phyloP scores from a whole-genome alignment of 35 echinoderm and acorn worm species.

The Apostichopus californicus region DNA sequence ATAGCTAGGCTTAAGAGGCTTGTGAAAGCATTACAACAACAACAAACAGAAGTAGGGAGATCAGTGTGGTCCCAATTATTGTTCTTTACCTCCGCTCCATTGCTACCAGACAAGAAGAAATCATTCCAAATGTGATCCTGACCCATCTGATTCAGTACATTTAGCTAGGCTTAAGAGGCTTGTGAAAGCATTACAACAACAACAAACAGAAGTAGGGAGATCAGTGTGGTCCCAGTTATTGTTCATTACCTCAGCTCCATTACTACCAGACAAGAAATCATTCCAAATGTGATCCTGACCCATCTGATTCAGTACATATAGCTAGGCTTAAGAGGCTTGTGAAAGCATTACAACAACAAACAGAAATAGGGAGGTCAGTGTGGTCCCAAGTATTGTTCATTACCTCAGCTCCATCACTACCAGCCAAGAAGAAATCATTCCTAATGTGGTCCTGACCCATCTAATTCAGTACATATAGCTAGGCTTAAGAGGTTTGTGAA shows the following conservation, averaged over 20 bases:
- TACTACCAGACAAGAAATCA: conserved; percentile 78
- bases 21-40: neutral
- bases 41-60: neutral
- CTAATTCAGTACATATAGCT: too few species aligned
- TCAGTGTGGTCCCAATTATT: too few species aligned
- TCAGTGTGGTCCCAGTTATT: too few species aligned
- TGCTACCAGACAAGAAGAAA: conserved; percentile 72
- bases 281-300: conserved; percentile 73
- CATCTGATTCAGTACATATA: conserved; percentile 67
- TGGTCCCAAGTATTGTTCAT: neutral
- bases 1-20: conserved; percentile 66
- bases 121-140: conserved; percentile 75
- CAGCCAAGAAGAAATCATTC: too few species aligned
- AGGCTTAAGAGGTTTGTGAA: too few species aligned
- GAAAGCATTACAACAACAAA: neutral
- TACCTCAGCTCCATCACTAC: conserved; percentile 83
- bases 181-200: neutral
- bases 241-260: conserved; percentile 78
- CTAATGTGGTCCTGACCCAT: too few species aligned
- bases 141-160: conserved; percentile 61
- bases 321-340: conserved; percentile 61
- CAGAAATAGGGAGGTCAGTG: neutral
- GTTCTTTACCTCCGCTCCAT: conserved; percentile 76
- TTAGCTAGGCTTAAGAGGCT: too few species aligned
- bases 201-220: neutral